phyloP scores from a whole-genome alignment of 1,140 invertebrate species.

The Zaprionus lachaisei region DNA sequence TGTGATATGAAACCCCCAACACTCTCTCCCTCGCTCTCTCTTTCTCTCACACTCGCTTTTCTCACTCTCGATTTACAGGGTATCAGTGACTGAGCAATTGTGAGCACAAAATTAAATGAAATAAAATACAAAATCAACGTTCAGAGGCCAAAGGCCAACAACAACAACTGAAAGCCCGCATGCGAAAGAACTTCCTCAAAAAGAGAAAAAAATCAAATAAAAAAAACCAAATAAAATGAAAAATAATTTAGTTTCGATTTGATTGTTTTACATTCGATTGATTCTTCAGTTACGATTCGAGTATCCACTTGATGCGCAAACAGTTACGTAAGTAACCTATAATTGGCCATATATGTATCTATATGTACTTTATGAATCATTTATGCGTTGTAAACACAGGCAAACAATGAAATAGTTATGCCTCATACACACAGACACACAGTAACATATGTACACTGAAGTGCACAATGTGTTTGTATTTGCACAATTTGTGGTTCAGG shows the following conservation, averaged over 20 bases:
- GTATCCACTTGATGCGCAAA: not conserved
- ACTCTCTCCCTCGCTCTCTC: not conserved
- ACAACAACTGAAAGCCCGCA: constrained; percentile 26
- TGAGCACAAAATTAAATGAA: constrained; percentile 54
- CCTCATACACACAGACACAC: not conserved
- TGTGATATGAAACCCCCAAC: not conserved
- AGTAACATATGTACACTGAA: not conserved
- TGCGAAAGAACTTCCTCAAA: not conserved
- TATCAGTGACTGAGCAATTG: constrained; percentile 7
- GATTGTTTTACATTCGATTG: constrained; percentile 32
- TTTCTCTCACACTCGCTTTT: too few relatives aligned
- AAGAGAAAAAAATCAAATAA: not conserved
- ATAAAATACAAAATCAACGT: constrained; percentile 53
- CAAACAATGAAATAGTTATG: constrained; percentile 28
- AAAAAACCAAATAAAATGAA: not conserved
- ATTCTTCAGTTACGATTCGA: constrained; percentile 14
- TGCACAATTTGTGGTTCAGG: constrained; percentile 14
- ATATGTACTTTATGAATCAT: constrained; percentile 13
- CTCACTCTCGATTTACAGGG: not conserved
- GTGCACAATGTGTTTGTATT: constrained; percentile 20
- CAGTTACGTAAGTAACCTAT: constrained; percentile 5
- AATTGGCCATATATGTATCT: constrained; percentile 23
- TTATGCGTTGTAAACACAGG: constrained; percentile 9
- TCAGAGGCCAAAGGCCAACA: constrained; percentile 48
- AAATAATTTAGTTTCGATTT: constrained; percentile 5